These are phyloP conservation scores for Pelecanus crispus DNA, from an alignment of 2,113 vertebrate species.

Conservation along the genomic window DNA sequence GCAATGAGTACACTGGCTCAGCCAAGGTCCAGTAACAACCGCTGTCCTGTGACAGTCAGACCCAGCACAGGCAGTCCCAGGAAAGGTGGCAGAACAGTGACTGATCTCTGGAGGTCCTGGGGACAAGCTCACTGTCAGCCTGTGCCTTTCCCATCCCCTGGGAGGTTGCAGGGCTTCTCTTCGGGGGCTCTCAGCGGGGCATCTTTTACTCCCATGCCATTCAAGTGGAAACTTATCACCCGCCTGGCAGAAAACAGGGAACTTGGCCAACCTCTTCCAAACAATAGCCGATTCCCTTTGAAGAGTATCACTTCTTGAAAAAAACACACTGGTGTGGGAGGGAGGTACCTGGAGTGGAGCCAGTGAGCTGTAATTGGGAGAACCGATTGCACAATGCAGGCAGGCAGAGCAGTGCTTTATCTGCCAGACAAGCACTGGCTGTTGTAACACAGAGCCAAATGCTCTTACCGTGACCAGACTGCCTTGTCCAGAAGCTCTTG, in stretches of 20 bases:
- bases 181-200: background rate
- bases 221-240: background rate
- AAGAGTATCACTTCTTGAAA: background rate
- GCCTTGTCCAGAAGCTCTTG: background rate
- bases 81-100: rapidly evolving
- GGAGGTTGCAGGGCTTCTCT: background rate
- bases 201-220: background rate
- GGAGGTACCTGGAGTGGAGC: background rate
- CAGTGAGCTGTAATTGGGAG: background rate
- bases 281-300: background rate
- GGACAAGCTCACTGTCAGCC: background rate
- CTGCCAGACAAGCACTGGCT: background rate
- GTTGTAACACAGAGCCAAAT: background rate
- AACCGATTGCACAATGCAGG: background rate
- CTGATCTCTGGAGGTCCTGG: background rate
- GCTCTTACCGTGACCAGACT: background rate
- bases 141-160: background rate
- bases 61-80: background rate
- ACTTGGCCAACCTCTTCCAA: background rate
- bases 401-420: background rate
- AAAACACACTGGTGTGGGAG: background rate
- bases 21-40: background rate
- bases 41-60: background rate
- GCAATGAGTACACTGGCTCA: background rate
- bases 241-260: background rate